phyloP scores from a whole-genome alignment of 2,113 vertebrate species.

The Cynoglossus semilaevis region DNA sequence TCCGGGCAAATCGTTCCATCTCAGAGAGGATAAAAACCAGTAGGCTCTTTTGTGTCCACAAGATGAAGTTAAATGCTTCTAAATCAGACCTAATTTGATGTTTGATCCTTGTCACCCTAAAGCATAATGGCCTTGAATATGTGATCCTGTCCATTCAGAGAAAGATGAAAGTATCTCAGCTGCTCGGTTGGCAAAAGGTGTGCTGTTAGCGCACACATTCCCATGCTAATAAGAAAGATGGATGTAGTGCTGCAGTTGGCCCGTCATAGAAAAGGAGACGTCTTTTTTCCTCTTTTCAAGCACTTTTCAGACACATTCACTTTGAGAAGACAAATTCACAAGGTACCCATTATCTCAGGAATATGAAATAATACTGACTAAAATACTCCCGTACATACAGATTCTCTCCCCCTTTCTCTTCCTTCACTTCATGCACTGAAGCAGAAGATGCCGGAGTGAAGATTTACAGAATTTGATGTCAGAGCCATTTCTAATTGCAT shows the following conservation, averaged over 20 bases:
- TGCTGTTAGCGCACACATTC: constrained; percentile 51
- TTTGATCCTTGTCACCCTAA: constrained; percentile 67
- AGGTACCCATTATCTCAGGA: constrained; percentile 34
- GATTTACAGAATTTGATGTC: constrained; percentile 37
- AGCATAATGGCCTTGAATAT: constrained; percentile 60
- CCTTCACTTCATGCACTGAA: constrained; percentile 33
- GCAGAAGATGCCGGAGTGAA: constrained; percentile 15
- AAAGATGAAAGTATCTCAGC: constrained; percentile 56
- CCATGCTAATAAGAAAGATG: constrained; percentile 47
- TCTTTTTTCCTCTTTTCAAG: constrained; percentile 19
- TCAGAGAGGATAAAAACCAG: constrained; percentile 28
- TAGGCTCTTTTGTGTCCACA: constrained; percentile 55
- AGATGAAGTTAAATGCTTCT: constrained; percentile 63
- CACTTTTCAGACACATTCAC: constrained; percentile 27
- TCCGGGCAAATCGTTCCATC: constrained; percentile 52
- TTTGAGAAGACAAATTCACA: constrained; percentile 37
- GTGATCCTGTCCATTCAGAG: constrained; percentile 53
- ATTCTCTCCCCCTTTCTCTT: constrained; percentile 1
- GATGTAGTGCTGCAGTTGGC: constrained; percentile 38
- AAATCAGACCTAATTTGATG: constrained; percentile 74
- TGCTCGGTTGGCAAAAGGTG: constrained; percentile 56
- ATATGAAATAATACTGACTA: constrained; percentile 18
- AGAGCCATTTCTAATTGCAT: constrained; percentile 57
- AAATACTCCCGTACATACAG: constrained; percentile 13
- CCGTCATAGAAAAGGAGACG: constrained; percentile 20